Conservation (phyloP, 2,888 invertebrate species). For the Drosophila kokeensis region DNA sequence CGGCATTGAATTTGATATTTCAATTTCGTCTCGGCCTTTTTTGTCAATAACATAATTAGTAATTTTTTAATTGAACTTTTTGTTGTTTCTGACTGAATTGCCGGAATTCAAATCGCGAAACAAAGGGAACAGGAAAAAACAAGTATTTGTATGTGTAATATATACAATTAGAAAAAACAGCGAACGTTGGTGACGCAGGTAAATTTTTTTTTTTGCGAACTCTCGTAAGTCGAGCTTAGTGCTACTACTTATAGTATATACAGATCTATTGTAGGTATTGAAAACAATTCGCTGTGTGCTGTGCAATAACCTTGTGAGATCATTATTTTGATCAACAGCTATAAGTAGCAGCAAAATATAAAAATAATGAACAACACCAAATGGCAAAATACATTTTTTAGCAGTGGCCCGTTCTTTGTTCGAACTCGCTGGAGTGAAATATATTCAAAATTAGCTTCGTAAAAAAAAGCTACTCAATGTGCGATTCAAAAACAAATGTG, state of each 20-base stretch:
- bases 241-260: background rate
- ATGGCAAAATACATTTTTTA: background rate
- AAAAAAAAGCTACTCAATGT: background rate
- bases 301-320: constrained; percentile 43
- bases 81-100: constrained; percentile 27
- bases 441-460: constrained; percentile 4
- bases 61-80: constrained; percentile 11
- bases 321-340: constrained; percentile 33
- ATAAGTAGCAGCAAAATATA: background rate
- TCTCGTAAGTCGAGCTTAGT: constrained; percentile 16
- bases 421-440: background rate
- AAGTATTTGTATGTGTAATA: constrained; percentile 12
- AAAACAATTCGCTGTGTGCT: constrained; percentile 15
- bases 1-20: constrained; percentile 37
- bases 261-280: background rate
- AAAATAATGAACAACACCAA: constrained; percentile 1
- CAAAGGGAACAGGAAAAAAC: background rate
- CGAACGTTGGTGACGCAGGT: constrained; percentile 51
- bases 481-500: too few species aligned
- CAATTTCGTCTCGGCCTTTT: background rate
- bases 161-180: constrained; percentile 26
- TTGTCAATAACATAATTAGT: constrained; percentile 9
- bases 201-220: constrained; percentile 18
- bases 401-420: background rate
- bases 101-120: background rate